Evolutionary conservation across 2,113 vertebrate genomes (phyloP).

Genomic region (Monopterus albus): DNA sequence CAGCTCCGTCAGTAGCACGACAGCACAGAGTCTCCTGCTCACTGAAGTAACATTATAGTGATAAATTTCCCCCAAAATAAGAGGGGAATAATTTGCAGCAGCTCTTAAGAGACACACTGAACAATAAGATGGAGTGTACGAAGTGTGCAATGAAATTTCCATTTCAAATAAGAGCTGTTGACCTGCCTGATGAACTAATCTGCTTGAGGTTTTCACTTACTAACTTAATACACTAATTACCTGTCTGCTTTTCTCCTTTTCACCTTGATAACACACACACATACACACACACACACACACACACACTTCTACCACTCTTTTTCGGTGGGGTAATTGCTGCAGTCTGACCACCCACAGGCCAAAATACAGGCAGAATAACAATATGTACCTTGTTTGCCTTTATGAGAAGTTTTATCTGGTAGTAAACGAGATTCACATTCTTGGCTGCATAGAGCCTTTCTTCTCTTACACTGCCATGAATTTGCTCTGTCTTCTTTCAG

Average conservation of each 20-base stretch:
- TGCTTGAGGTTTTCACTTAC: conserved; percentile 32
- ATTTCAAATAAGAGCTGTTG: conserved; percentile 29
- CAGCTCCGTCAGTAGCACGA: conserved; percentile 23
- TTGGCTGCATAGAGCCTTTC: conserved; percentile 2
- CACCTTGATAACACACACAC: conserved; percentile 36
- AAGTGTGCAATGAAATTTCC: conserved; percentile 23
- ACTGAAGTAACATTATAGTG: conserved; percentile 19
- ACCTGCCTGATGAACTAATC: conserved; percentile 24
- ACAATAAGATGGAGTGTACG: not conserved
- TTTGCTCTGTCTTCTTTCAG: conserved; percentile 3
- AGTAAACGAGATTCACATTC: conserved; percentile 36
- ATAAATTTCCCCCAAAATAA: not conserved
- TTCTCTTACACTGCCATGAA: not conserved
- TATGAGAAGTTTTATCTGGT: conserved; percentile 19
- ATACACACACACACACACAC: conserved; percentile 15
- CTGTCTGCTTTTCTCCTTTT: conserved; percentile 21
- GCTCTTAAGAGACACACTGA: conserved; percentile 6
- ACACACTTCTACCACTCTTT: conserved; percentile 21
- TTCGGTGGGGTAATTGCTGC: conserved; percentile 28
- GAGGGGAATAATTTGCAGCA: not conserved
- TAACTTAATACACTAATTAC: conserved; percentile 38
- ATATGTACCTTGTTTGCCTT: not conserved
- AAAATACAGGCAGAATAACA: conserved; percentile 26
- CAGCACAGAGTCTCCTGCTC: conserved; percentile 27
- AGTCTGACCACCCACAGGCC: conserved; percentile 35